Evolutionary conservation across 2,888 invertebrate genomes (phyloP).

Genomic region (Diarsia dahlii): DNA sequence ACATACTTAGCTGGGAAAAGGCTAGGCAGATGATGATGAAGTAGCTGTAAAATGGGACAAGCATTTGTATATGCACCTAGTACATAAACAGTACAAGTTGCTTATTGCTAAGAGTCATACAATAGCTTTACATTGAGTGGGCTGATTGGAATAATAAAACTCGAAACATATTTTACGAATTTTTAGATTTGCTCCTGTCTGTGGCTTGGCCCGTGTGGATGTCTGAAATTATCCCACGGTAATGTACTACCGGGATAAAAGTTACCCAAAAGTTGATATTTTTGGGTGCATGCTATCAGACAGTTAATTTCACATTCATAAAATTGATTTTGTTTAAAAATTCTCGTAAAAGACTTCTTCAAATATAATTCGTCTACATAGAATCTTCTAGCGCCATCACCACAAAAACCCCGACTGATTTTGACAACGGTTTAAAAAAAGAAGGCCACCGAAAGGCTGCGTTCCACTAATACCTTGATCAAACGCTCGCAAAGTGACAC

Average conservation of each 20-base stretch:
- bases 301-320: not conserved
- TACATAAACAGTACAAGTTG: not conserved
- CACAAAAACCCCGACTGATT: slow-evolving; percentile 3
- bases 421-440: slow-evolving; percentile 55
- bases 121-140: not conserved
- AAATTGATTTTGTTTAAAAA: not conserved
- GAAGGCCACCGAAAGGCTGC: slow-evolving; percentile 50
- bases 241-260: not conserved
- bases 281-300: not conserved
- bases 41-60: too few species aligned
- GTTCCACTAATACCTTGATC: slow-evolving; percentile 61
- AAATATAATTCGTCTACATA: not conserved
- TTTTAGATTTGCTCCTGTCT: not conserved
- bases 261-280: not conserved
- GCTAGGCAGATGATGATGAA: too few species aligned
- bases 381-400: not conserved
- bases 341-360: slow-evolving; percentile 4
- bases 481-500: slow-evolving; percentile 63
- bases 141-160: not conserved
- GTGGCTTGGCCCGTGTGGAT: not conserved
- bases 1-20: too few species aligned
- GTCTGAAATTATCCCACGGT: not conserved
- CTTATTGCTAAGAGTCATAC: too few species aligned
- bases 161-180: not conserved
- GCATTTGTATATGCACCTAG: not conserved